Base-by-base conservation (phyloP, 2,888 invertebrate genomes). In the Plebejus anna region DNA sequence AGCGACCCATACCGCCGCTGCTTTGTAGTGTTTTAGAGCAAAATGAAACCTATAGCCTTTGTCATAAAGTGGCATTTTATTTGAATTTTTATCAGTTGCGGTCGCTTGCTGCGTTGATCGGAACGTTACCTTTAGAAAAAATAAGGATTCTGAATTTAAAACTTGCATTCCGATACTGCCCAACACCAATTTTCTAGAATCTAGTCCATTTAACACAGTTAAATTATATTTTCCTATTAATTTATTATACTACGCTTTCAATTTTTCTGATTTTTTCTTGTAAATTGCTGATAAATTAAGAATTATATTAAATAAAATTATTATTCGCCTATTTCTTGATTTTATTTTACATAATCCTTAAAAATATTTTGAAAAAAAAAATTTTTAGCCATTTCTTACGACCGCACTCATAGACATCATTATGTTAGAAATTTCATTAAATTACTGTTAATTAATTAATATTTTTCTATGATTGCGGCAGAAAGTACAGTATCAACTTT, bases 291-390 rank as follows among this genome's bases (percentile, higher is more conserved):
- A 82, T 88, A 86, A 83, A 85, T 85, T 89, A 88, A 89, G 87
- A 83, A 85, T 90, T 89, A 89, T 89, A 90, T 90, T 89, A 87
- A 90, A 90, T 89, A 86, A 90, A 87, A 87, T 89, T 88, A 91
- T 90, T 91, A 92, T 91, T 91, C 91, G 91, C 91, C 91, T 91
- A 88, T 88, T 89, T 80, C 57, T 3, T 75, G 5, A 1, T 78
- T 80, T 88, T 81, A 76, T 76, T 72, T 71, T 42, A 5, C 11
- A 59, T 7, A 22, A 55, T 16, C 55, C 55, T 55, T 55, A 16
- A 16, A 13, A 55, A 13, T 55, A 22, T 22, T 22, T 22, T 22
- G 16, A 16, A 55, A 55, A 55, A 16, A 55, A 55, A 55, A 16
- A 22, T 22, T 22, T 22, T 22, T 22, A 22, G 22, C 22, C 22